Conservation (phyloP, 1,140 invertebrate genomes). For the Magallana gigas region DNA sequence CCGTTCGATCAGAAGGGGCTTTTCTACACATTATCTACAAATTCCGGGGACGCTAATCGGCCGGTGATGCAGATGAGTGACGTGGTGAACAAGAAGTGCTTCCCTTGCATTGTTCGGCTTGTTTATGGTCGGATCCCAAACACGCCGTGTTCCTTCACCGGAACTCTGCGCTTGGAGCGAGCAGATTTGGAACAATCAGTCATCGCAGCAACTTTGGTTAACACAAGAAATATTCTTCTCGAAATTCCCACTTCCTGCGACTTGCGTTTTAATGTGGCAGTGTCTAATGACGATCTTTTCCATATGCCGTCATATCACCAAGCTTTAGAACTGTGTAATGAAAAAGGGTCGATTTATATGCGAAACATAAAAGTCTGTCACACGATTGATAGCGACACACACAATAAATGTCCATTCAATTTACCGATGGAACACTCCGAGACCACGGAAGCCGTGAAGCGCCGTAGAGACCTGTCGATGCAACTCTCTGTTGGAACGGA, state of each 20-base stretch:
- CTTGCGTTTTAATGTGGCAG: constrained; percentile 59
- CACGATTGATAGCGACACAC: constrained; percentile 12
- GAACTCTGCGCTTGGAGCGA: constrained; percentile 58
- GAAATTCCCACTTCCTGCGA: constrained; percentile 63
- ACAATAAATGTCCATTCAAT: neutral
- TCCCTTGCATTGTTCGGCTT: constrained; percentile 64
- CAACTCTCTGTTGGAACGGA: neutral
- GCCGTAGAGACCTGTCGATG: neutral
- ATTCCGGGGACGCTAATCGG: constrained; percentile 38
- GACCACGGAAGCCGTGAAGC: neutral
- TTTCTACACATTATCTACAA: constrained; percentile 64
- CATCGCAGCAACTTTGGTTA: constrained; percentile 64
- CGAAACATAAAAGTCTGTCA: constrained; percentile 65
- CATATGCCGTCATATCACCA: constrained; percentile 52
- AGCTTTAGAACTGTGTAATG: constrained; percentile 59
- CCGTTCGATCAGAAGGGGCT: constrained; percentile 60
- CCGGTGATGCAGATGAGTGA: constrained; percentile 63
- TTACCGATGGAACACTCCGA: too few species aligned
- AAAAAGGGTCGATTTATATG: constrained; percentile 62
- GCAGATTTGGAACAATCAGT: constrained; percentile 62
- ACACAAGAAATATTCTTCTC: constrained; percentile 62
- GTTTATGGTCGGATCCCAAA: constrained; percentile 64
- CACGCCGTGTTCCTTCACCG: constrained; percentile 66
- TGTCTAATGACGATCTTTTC: constrained; percentile 53
- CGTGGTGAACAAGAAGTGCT: constrained; percentile 55